A percentile compares a stretch with the other conserved stretches of the same genome.
These are phyloP conservation scores for Machimus rusticus DNA, from an alignment of 2,888 invertebrate genomes.

Conservation along the genomic window DNA sequence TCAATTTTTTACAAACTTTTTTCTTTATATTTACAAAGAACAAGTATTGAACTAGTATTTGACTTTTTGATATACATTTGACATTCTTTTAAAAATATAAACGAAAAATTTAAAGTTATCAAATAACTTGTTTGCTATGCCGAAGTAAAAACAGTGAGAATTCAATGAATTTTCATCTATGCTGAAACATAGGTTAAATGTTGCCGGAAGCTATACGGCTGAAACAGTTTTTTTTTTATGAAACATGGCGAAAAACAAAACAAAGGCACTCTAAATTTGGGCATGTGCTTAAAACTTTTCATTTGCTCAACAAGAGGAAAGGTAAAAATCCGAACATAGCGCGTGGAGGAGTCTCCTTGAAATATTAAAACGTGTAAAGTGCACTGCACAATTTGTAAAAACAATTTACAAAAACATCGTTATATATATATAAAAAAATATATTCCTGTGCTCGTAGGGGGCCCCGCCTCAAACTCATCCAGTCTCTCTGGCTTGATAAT, in stretches of 20 bases:
- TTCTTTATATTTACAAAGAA: too few species aligned
- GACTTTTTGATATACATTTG: too few species aligned
- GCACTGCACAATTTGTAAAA: conserved; percentile 2
- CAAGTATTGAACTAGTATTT: too few species aligned
- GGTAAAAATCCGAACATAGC: background rate
- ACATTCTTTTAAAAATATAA: too few species aligned
- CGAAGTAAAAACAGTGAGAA: background rate
- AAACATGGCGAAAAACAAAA: background rate
- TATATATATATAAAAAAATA: background rate
- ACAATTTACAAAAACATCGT: conserved; percentile 6
- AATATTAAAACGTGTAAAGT: conserved; percentile 9
- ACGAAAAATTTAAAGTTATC: too few species aligned
- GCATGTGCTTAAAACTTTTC: background rate
- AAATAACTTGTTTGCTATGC: too few species aligned
- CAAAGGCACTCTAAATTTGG: background rate
- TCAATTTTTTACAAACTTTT: too few species aligned
- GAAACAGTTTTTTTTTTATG: background rate
- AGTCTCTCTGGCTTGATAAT: background rate
- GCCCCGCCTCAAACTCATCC: background rate
- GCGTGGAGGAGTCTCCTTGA: background rate
- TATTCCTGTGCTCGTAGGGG: background rate
- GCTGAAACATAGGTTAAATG: background rate
- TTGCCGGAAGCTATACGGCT: background rate
- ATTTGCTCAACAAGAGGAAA: background rate
- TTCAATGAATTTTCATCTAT: background rate